Evolutionary conservation across 2,113 vertebrate genomes (phyloP), one percentile per base, ranked within the genome.

Genomic region (Pluvialis apricaria): DNA sequence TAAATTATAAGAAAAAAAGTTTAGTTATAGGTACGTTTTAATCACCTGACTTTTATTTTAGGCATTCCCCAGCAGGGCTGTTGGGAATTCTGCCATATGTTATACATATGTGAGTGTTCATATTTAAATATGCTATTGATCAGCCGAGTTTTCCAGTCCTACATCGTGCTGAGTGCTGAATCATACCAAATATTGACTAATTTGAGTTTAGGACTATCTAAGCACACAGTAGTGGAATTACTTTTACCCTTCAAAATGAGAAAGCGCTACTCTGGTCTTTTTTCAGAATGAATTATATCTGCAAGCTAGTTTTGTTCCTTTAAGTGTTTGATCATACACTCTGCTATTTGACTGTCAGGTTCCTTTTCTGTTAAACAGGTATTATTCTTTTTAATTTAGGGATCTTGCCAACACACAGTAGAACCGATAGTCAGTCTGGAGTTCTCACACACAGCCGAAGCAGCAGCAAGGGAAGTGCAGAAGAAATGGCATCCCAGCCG

Each of bases 391-490:
- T 90, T 66, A 60, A 91, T 91, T 55, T 82, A 99, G 99, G 99
- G 83, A 88, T 98, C 91, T 93, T 99, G 96, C 97, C 98, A 51
- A 69, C 98, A 44, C 98, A 98, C 84, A 98, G 98, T 80, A 98
- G 98, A 88, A 96, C 98, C 4, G 98, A 98, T 89, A 96, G 96
- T 82, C 99, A 99, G 14, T 97, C 98, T 5, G 98, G 98, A 38
- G 92, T 95, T 92, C 97, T 98, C 96, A 97, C 98, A 1, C 99
- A 99, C 78, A 99, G 99, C 96, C 98, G 99, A 92, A 99, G 98
- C 98, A 99, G 98, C 98, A 99, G 99, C 97, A 98, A 99, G 87
- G 99, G 99, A n/a, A 99, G 98, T 8, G 70, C 98, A 94, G 99
- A 99, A 68, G 99, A 99, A 95, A 88, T 98, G 16, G 92, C 98